Evolutionary conservation across 2,113 vertebrate species (phyloP), one percentile per base, ranked within the genome.

Genomic region (Gobio gobio): DNA sequence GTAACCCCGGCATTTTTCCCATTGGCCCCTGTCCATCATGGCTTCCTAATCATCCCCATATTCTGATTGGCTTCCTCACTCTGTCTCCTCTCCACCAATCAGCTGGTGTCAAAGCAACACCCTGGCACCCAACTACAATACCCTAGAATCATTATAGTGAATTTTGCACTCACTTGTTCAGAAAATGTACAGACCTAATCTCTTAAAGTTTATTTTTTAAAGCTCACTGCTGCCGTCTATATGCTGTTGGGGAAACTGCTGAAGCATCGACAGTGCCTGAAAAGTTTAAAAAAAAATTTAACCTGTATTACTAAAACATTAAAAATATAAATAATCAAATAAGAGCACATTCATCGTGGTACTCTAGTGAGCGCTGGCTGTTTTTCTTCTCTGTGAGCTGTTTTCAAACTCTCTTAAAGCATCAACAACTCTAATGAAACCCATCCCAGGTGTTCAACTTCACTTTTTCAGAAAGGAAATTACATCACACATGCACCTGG

Each of bases 401-500:
- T 18, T 54, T 54, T 54, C 51, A 54, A 18, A 18, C 54, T n/a
- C n/a, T 16, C 56, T 0, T 7, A 78, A 78, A 78, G 33, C 58
- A 61, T 43, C 33, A 40, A 18, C 40, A 51, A 56, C 54, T 56
- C 18, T 56, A 56, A 56, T 22, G 6, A 56, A 36, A 68, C 13
- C 45, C 78, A 68, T 68, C 16, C 78, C 61, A 81, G 61, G 78
- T 81, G 78, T 49, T 51, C 45, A 8, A 1, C 22, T 45, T 61
- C 10, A 61, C 51, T 6, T 64, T 26, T 47, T 12, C 40, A 8
- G 7, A 68, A 26, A 81, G 61, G 78, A 81, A 51, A 81, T 81
- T 18, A 81, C 61, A 68, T 81, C 78, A 81, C 78, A 29, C 18
- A 9, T 22, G 78, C 78, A 68, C 78, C 78, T 81, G 78, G 61